Conservation (phyloP, 2,797 vertebrate species). For the Lithobates pipiens region DNA sequence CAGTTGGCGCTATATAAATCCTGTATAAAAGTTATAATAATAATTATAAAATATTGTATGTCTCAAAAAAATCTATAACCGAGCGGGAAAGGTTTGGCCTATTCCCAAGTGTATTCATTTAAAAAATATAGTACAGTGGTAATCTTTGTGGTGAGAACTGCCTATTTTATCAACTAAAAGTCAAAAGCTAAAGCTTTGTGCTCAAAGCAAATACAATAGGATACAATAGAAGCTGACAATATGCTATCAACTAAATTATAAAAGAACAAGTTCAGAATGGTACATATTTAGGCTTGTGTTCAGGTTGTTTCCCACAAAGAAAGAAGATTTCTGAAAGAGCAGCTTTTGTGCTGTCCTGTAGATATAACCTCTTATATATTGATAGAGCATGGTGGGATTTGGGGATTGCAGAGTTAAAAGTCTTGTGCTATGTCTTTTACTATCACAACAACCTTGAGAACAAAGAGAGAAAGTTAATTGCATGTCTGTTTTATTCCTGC, state of each 20-base stretch:
- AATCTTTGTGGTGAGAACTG: neutral
- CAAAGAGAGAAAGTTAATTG: conserved; percentile 62
- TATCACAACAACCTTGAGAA: conserved; percentile 61
- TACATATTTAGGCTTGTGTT: neutral
- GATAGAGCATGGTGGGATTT: conserved; percentile 7
- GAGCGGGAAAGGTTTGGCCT: neutral
- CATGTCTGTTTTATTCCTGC: conserved; percentile 58
- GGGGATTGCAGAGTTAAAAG: conserved; percentile 45
- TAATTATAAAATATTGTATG: neutral
- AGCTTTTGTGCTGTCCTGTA: neutral
- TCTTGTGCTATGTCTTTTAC: conserved; percentile 38
- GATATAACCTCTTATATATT: neutral
- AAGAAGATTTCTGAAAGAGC: neutral
- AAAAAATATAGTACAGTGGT: neutral
- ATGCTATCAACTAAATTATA: conserved; percentile 10
- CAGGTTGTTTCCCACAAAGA: neutral
- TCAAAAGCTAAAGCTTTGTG: conserved; percentile 1
- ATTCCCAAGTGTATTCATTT: neutral
- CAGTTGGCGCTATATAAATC: too few relatives aligned
- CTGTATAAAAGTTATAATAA: too few relatives aligned
- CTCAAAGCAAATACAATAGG: neutral
- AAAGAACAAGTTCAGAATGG: neutral
- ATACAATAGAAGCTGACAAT: conserved; percentile 17
- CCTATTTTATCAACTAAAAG: neutral
- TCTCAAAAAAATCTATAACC: neutral